A percentile compares a stretch with the other conserved stretches of the same genome.
Evolutionary conservation across 2,888 invertebrate species (phyloP).

Genomic region (Rhogogaster chlorosoma): DNA sequence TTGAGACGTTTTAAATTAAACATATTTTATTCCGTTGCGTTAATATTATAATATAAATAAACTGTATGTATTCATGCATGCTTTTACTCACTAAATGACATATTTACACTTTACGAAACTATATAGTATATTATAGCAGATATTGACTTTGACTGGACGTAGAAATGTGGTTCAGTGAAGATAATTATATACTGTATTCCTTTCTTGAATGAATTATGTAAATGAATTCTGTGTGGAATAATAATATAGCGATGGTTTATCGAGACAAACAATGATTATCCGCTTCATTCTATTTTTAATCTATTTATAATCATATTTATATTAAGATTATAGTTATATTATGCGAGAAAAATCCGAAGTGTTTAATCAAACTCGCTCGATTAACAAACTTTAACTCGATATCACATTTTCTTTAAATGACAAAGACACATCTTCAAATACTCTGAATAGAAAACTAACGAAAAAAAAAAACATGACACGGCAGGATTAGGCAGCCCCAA

Average conservation of each 20-base stretch:
- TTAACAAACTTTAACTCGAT: background rate
- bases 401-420: background rate
- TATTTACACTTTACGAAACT: conserved; percentile 32
- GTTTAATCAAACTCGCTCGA: background rate
- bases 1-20: background rate
- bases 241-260: background rate
- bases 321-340: background rate
- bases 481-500: background rate
- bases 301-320: background rate
- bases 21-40: conserved; percentile 15
- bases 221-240: background rate
- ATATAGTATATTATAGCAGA: background rate
- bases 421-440: background rate
- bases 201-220: background rate
- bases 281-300: background rate
- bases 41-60: conserved; percentile 13
- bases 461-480: background rate
- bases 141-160: conserved; percentile 24
- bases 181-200: background rate
- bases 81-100: background rate
- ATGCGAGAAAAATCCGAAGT: background rate
- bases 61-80: background rate
- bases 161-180: background rate
- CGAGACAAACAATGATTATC: background rate
- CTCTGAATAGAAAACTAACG: background rate